phyloP scores from a whole-genome alignment of 2,888 invertebrate genomes.

The Theretra japonica region DNA sequence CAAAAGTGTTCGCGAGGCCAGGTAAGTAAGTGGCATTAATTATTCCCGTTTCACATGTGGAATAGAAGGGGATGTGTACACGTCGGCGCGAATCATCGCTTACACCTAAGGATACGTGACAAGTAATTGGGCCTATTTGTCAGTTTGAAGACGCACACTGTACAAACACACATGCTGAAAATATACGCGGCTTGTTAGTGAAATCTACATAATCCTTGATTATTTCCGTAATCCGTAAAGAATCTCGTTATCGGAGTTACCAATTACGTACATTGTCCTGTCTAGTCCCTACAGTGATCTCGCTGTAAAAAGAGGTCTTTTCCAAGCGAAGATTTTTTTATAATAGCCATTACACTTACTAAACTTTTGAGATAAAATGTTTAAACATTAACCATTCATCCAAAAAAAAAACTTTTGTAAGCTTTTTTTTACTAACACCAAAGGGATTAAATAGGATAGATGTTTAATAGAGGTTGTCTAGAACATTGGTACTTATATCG shows the following conservation, averaged over 20 bases:
- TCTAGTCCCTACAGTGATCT: neutral
- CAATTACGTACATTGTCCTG: neutral
- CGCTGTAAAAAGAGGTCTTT: conserved; percentile 1
- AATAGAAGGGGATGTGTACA: conserved; percentile 52
- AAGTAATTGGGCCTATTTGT: conserved; percentile 39
- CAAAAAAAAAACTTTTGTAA: neutral
- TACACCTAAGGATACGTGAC: conserved; percentile 47
- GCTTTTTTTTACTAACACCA: neutral
- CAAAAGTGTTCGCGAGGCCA: neutral
- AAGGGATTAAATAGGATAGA: conserved; percentile 7
- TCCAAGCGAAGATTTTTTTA: conserved; percentile 6
- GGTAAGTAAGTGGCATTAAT: conserved; percentile 25
- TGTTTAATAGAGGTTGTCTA: conserved; percentile 5
- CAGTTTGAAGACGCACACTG: conserved; percentile 34
- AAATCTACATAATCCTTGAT: neutral
- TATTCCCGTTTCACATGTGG: conserved; percentile 59
- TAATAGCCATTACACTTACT: conserved; percentile 2
- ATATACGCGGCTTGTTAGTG: conserved; percentile 11
- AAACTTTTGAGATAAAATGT: neutral
- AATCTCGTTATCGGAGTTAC: neutral
- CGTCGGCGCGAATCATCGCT: conserved; percentile 52
- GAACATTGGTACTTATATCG: neutral
- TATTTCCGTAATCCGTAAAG: neutral
- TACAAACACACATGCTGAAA: conserved; percentile 10
- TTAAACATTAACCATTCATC: neutral